A percentile compares a stretch with the other conserved stretches of the same genome.
Conservation (phyloP, 2,888 invertebrate genomes). For the Eumerus sabulonum region DNA sequence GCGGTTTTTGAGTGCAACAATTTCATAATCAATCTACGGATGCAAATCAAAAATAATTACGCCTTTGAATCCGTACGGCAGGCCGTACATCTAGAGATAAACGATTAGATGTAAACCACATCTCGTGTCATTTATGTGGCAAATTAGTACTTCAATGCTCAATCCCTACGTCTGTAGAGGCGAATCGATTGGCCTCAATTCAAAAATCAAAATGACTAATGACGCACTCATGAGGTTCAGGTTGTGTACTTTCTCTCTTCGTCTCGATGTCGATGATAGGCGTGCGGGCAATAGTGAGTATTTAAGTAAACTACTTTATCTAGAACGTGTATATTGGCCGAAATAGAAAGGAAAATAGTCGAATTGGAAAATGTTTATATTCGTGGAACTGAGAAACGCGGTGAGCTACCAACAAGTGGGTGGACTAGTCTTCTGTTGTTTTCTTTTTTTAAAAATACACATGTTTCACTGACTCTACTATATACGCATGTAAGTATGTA, state of each 20-base stretch:
- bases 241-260: conserved; percentile 39
- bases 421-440: conserved; percentile 38
- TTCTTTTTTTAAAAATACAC: conserved; percentile 52
- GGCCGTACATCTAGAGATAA: conserved; percentile 15
- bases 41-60: conserved; percentile 54
- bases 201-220: conserved; percentile 51
- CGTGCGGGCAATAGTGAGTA: conserved; percentile 10
- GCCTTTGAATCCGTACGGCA: conserved; percentile 34
- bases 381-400: not conserved
- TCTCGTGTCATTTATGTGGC: conserved; percentile 23
- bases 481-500: conserved; percentile 18
- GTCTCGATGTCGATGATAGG: conserved; percentile 34
- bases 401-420: conserved; percentile 62
- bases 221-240: conserved; percentile 56
- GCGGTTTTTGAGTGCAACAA: conserved; percentile 1
- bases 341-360: conserved; percentile 31
- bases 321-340: conserved; percentile 5
- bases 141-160: conserved; percentile 25
- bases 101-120: conserved; percentile 23
- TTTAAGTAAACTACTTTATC: not conserved
- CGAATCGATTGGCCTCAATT: conserved; percentile 66
- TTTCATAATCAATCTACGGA: conserved; percentile 45
- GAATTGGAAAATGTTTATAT: conserved; percentile 46
- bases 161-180: conserved; percentile 19
- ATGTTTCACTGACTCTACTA: conserved; percentile 24